Evolutionary conservation across 2,888 invertebrate genomes (phyloP).

Genomic region (Blastobasis adustella): DNA sequence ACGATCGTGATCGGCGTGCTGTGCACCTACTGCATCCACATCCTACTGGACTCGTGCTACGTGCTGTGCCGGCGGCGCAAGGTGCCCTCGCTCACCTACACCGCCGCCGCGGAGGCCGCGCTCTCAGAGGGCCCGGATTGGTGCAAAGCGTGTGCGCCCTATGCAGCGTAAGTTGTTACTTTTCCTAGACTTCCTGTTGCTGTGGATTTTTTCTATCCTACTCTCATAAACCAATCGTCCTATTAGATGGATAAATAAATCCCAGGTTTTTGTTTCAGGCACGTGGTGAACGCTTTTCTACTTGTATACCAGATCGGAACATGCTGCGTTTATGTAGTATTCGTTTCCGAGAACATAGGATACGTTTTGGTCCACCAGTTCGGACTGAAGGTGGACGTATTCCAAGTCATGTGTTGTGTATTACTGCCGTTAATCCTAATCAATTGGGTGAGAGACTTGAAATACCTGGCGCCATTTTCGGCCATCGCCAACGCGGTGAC

Average conservation of each 20-base stretch:
- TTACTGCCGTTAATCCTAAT: conserved; percentile 84
- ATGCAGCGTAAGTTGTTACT: conserved; percentile 76
- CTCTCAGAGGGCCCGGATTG: conserved; percentile 83
- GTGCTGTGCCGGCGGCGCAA: conserved; percentile 74
- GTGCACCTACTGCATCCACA: conserved; percentile 95
- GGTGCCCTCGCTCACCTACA: conserved; percentile 84
- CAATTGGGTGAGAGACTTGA: conserved; percentile 89
- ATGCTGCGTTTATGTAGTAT: conserved; percentile 97
- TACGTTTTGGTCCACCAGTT: conserved; percentile 75
- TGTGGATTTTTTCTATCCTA: no score
- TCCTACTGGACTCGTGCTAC: conserved; percentile 83
- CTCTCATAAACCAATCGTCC: no score
- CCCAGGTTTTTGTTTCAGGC: conserved; percentile 60
- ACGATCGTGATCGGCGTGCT: conserved; percentile 89
- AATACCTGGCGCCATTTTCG: conserved; percentile 92
- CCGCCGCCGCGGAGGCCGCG: conserved; percentile 86
- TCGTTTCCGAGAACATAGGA: conserved; percentile 91
- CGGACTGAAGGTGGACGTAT: conserved; percentile 64
- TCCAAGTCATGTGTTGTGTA: conserved; percentile 82
- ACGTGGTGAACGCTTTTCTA: conserved; percentile 82
- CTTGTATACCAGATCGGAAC: conserved; percentile 95
- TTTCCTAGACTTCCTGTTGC: neutral
- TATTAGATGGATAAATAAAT: neutral
- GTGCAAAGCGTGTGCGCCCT: conserved; percentile 77
- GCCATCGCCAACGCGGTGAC: conserved; percentile 91